Conservation (phyloP, 2,888 invertebrate species). For the Aquatica leii region DNA sequence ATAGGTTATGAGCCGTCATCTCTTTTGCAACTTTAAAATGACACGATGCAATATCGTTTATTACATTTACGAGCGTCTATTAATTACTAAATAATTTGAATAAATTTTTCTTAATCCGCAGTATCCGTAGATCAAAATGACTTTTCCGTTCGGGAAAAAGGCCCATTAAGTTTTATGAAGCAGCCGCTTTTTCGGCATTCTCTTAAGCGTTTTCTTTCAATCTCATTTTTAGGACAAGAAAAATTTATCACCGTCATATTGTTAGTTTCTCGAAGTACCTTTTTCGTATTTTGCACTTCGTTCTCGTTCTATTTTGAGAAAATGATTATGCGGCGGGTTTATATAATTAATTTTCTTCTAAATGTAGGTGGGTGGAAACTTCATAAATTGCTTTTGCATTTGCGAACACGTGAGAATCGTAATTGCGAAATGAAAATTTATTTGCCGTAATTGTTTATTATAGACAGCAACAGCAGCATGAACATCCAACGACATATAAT, state of each 20-base stretch:
- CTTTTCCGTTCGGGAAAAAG: slow-evolving; percentile 6
- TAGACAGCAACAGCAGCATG: no score
- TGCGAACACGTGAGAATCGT: no score
- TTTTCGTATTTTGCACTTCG: slow-evolving; percentile 13
- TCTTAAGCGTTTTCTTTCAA: slow-evolving; percentile 11
- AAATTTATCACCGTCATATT: slow-evolving; percentile 15
- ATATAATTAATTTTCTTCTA: no score
- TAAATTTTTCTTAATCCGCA: background rate
- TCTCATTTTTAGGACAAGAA: slow-evolving; percentile 11
- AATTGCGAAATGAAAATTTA: no score
- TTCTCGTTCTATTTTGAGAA: background rate
- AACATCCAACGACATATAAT: no score
- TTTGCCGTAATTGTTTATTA: no score
- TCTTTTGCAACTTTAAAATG: no score
- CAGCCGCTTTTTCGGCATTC: slow-evolving; percentile 9
- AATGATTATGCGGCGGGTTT: background rate
- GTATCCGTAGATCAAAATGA: slow-evolving; percentile 1
- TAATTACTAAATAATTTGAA: slow-evolving; percentile 4
- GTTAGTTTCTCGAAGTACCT: slow-evolving; percentile 10
- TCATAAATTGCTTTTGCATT: background rate
- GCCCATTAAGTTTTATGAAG: slow-evolving; percentile 14
- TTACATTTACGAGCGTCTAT: no score
- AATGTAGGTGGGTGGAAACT: background rate
- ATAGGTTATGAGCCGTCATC: no score
- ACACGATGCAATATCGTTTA: no score